Evolutionary conservation across 2,113 vertebrate genomes (phyloP), one percentile per base, ranked within the genome.

Genomic region (Poeciliopsis turrubarensis): DNA sequence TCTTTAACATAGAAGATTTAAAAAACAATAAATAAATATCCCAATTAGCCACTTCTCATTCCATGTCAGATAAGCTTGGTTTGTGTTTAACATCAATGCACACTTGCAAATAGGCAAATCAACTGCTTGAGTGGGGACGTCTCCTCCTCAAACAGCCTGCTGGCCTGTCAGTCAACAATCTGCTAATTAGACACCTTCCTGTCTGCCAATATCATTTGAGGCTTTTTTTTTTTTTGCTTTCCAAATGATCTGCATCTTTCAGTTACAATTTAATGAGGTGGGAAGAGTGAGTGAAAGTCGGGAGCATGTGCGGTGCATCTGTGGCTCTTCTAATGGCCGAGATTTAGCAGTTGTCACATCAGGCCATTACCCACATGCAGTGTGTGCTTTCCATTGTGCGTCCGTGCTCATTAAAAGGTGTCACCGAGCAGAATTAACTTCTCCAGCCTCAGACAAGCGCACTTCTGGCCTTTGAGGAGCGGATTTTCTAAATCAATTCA

Each of bases 401-500:
- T 6, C 51, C 44, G 64, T 60, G 68, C 78, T 89, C 81, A 82
- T 90, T 89, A 88, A 68, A 75, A 64, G 37, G 31, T 30, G 78
- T 73, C 80, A 82, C 85, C 65, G 65, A 77, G 84, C 75, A 88
- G 63, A 72, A 67, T 70, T 77, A 29, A 25, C 72, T 81, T 68
- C 66, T 80, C 57, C 29, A 60, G 63, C 29, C 77, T 75, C 12
- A 68, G 75, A 86, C 69, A 78, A 87, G 73, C 32, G 75, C 67
- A 78, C 74, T 34, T 66, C 26, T 70, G 74, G 63, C 65, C 73
- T 78, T 57, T 74, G 73, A 87, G 69, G 32, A 64, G 65, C 14
- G 25, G 63, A 75, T 79, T 54, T 39, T 47, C 80, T 76, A 78
- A 89, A 92, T 92, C 85, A 87, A 70, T 60, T 79, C 65, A 71